These are phyloP conservation scores for Archocentrus centrarchus DNA, from an alignment of 2,113 vertebrate species.

Conservation along the genomic window DNA sequence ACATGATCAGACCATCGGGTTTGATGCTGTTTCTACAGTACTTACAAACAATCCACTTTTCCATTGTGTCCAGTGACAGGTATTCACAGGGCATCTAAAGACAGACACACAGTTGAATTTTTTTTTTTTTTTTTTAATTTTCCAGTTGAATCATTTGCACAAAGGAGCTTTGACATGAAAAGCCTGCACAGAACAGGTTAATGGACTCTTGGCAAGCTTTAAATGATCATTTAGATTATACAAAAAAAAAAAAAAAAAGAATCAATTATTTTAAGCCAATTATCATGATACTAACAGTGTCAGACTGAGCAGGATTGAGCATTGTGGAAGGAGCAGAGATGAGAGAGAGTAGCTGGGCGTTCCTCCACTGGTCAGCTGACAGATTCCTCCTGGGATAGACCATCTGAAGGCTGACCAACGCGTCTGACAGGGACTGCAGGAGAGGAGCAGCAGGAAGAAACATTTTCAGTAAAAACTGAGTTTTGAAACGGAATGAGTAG, in stretches of 20 bases:
- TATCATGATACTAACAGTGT: conserved; percentile 80
- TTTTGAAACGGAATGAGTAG: background rate
- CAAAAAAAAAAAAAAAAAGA: background rate
- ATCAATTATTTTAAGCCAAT: background rate
- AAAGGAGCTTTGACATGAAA: background rate
- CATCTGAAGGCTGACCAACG: conserved; percentile 96
- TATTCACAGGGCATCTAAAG: conserved; percentile 97
- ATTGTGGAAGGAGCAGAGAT: conserved; percentile 98
- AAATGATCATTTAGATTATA: background rate
- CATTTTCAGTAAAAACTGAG: fast-evolving
- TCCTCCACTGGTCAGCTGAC: conserved; percentile 98
- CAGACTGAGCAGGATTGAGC: conserved; percentile 98
- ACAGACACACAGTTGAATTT: background rate
- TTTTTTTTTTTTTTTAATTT: background rate
- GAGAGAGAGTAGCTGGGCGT: conserved; percentile 95
- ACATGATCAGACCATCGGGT: background rate
- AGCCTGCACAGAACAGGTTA: background rate
- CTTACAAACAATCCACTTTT: conserved; percentile 99
- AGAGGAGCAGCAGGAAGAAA: background rate
- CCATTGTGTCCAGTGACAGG: conserved; percentile 96
- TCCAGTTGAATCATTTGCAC: background rate
- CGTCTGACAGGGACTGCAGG: conserved; percentile 93
- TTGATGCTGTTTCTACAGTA: conserved; percentile 25
- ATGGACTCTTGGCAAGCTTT: background rate
- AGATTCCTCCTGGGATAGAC: conserved; percentile 97